Evolutionary conservation across 2,888 invertebrate genomes (phyloP), one percentile per base, ranked within the genome.

Genomic region (Ferdinandea cuprea): DNA sequence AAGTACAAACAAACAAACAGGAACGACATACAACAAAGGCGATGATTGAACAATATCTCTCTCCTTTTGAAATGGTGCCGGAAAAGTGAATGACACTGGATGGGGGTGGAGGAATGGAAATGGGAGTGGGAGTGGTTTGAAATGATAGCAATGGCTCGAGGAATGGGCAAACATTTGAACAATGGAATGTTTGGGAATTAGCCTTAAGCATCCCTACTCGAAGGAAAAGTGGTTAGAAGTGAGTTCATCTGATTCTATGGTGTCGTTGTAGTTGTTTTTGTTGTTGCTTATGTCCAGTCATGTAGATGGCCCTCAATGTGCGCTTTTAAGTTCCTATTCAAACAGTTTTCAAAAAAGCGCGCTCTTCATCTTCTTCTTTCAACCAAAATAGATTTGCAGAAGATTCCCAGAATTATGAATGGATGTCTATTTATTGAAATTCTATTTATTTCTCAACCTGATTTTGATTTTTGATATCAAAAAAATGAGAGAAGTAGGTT

Each of bases 161-260:
- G 66, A 66, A 48, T 76, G 58, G 66, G 37, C 71, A 81, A 81
- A 77, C 61, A 81, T 77, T 77, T 48, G 66, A 77, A 81, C 81
- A 77, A 77, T 77, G 71, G 81, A 81, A 77, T 81, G 59, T 72
- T 72, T 66, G 76, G 40, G 77, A 81, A 77, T 81, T 81, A 77
- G 81, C 81, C 66, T 59, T 77, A 72, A 77, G 66, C 46, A 66
- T 65, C 71, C 37, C 54, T 42, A 71, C 77, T 81, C 71, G 32
- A 71, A 52, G 28, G 37, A 59, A n/a, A 58, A 65, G 52, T 69
- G 59, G 63, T 59, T 66, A 58, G 71, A 66, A 81, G 59, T 81
- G 77, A 72, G 81, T 81, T 72, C 71, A 81, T 81, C 71, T 81
- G 65, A 72, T 76, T 81, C 32, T 2, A 48, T 80, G 3, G 17